Evolutionary conservation across 2,888 invertebrate species (phyloP), one percentile per base, ranked within the genome.

Genomic region (Volucella inanis): DNA sequence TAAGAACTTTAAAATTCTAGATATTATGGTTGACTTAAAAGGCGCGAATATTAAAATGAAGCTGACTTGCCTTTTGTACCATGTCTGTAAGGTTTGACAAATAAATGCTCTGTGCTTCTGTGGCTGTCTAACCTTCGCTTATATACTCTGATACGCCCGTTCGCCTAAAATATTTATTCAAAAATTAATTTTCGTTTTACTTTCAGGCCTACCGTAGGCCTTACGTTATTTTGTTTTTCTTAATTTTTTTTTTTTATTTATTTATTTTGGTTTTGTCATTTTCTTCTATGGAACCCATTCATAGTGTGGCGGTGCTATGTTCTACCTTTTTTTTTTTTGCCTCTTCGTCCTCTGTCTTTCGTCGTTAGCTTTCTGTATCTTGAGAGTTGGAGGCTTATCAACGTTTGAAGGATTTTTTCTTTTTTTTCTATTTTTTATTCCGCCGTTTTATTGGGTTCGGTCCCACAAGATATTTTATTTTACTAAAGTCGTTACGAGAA

Each of bases 61-160:
- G 52, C 22, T 65, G 22, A 79, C 89, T 88, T 89, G 89, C 89
- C 89, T 90, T 90, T 87, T 91, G 90, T 88, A 91, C 91, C 92
- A 92, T 92, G 89, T 88, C 90, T 90, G 89, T 88, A 89, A 88
- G 88, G 89, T 89, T 88, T 90, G 90, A 91, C 90, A 90, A 89
- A 90, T 90, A 89, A 90, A 89, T 89, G 89, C 89, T 90, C 89
- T 90, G 90, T 91, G 90, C 88, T 90, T 91, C 90, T 90, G 89
- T 90, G 71, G 76, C 76, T 81, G 85, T 72, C 81, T 85, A 85
- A 85, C 72, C 85, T 85, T 81, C 80, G 85, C 85, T 85, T 85
- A 76, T 85, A 85, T 85, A 85, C 76, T 77, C 81, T 85, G 52
- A 81, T 85, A 85, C 85, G 85, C 85, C 85, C 81, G 85, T 80